These are phyloP conservation scores for Zapus hudsonius DNA, from an alignment of 2,113 vertebrate species.

Conservation along the genomic window DNA sequence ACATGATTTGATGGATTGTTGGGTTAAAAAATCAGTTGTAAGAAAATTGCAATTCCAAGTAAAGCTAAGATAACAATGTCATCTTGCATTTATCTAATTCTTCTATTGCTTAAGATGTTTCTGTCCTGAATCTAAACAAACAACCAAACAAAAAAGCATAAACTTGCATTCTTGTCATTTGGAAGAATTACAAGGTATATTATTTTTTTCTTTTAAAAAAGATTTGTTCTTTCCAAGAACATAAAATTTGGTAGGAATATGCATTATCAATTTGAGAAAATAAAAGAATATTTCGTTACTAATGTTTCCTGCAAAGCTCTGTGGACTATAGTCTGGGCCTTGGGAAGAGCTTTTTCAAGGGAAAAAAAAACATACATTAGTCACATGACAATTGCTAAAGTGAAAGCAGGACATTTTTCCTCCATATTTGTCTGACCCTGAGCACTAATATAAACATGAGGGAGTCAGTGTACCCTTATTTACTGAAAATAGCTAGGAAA, in stretches of 20 bases:
- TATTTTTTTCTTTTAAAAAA: background rate
- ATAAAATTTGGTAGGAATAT: background rate
- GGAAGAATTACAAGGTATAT: background rate
- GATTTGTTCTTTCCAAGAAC: slow-evolving; percentile 2
- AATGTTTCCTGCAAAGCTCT: background rate
- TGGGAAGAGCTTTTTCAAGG: background rate
- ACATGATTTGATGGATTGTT: background rate
- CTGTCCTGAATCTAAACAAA: background rate
- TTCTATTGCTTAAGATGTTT: background rate
- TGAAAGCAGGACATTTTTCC: background rate
- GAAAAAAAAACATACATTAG: background rate
- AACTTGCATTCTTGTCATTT: background rate
- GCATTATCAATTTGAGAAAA: background rate
- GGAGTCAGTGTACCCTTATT: no score
- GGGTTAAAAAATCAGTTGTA: background rate
- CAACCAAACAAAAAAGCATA: background rate
- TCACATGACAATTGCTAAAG: background rate
- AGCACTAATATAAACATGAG: background rate
- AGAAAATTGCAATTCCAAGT: background rate
- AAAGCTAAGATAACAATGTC: background rate
- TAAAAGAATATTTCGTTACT: background rate
- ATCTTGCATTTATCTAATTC: background rate
- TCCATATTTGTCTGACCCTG: background rate
- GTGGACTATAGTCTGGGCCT: background rate
- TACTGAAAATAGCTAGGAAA: background rate